Evolutionary conservation across 2,113 vertebrate species (phyloP).

Genomic region (Pollachius pollachius): DNA sequence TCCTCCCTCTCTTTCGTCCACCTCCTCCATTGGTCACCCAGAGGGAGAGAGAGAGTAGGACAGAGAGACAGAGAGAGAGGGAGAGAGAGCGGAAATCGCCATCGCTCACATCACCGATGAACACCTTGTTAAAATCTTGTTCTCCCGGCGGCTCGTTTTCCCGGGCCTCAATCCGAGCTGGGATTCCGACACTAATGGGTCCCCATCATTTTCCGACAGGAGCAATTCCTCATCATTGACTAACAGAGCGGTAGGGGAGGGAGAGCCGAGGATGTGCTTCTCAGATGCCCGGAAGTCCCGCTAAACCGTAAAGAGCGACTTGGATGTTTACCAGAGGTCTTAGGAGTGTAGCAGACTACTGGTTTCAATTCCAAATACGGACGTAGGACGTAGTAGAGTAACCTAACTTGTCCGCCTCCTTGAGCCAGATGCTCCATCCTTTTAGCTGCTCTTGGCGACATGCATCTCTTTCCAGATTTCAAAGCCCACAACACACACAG

Average conservation of each 20-base stretch:
- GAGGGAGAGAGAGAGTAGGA: background rate
- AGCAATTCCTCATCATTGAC: slow-evolving; percentile 60
- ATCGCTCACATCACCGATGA: slow-evolving; percentile 66
- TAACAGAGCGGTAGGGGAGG: slow-evolving; percentile 49
- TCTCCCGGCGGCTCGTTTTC: slow-evolving; percentile 51
- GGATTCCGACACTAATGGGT: slow-evolving; percentile 65
- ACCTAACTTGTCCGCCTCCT: no score
- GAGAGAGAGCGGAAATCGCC: slow-evolving; percentile 20
- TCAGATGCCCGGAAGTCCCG: slow-evolving; percentile 26
- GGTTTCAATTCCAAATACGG: no score
- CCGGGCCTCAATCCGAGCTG: slow-evolving; percentile 47
- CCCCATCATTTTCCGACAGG: slow-evolving; percentile 57
- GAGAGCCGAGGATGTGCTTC: slow-evolving; percentile 42
- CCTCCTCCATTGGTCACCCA: background rate
- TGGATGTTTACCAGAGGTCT: no score
- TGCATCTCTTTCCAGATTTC: no score
- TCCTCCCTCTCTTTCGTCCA: background rate
- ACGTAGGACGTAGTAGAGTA: no score
- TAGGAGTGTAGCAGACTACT: no score
- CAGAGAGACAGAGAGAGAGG: background rate
- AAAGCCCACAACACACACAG: no score
- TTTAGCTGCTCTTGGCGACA: no score
- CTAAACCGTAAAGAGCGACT: no score
- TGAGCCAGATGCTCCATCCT: no score
- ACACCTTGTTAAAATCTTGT: slow-evolving; percentile 70